Percentiles rank a stretch among this genome's conserved stretches.
Evolutionary conservation across 2,113 vertebrate genomes (phyloP).

Genomic region (Datnioides undecimradiatus): DNA sequence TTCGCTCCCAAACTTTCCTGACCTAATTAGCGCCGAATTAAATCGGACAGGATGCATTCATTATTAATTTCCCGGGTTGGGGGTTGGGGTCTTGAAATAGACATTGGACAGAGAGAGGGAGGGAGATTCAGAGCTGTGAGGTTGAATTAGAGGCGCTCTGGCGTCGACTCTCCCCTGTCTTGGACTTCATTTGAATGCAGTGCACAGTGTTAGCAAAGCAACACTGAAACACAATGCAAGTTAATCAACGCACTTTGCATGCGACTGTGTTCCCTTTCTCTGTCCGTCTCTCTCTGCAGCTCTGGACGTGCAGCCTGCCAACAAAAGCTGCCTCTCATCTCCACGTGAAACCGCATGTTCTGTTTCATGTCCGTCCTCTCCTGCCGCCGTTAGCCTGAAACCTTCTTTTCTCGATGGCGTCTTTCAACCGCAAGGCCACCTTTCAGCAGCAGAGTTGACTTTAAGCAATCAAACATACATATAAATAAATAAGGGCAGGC

Average conservation of each 20-base stretch:
- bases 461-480: not conserved
- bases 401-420: not conserved
- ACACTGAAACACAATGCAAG: conserved; percentile 63
- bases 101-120: conserved; percentile 55
- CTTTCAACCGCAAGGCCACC: conserved; percentile 10
- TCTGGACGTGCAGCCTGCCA: conserved; percentile 50
- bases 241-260: conserved; percentile 66
- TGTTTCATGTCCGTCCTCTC: conserved; percentile 41
- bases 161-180: conserved; percentile 31
- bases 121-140: conserved; percentile 35
- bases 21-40: conserved; percentile 81
- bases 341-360: conserved; percentile 34
- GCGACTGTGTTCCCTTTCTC: conserved; percentile 32
- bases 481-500: not conserved
- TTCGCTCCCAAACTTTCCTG: conserved; percentile 81
- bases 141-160: conserved; percentile 54
- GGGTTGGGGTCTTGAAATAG: conserved; percentile 68
- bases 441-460: not conserved
- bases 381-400: conserved; percentile 16
- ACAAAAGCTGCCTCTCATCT: conserved; percentile 39
- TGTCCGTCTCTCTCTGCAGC: conserved; percentile 32
- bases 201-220: conserved; percentile 43
- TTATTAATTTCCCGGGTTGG: conserved; percentile 74
- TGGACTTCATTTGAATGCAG: conserved; percentile 65
- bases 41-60: conserved; percentile 79